Conservation (phyloP, 2,888 invertebrate genomes). For the Oeneis ivallda region DNA sequence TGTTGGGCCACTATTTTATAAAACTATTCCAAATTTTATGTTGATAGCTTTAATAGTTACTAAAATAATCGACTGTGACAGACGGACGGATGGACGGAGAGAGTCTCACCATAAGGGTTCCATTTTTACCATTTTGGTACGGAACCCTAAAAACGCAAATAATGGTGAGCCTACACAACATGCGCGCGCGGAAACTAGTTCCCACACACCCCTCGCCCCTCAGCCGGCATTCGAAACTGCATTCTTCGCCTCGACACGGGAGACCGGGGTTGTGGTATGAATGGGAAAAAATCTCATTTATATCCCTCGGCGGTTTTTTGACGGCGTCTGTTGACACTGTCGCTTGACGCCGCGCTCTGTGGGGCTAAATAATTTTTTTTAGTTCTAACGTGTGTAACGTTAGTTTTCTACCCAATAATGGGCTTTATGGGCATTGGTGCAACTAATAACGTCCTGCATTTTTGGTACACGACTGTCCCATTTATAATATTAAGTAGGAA, state of each 20-base stretch:
- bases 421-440: no score
- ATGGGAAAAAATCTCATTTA: constrained; percentile 48
- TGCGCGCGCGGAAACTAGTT: constrained; percentile 37
- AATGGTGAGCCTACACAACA: constrained; percentile 12
- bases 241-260: constrained; percentile 56
- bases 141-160: no score
- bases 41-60: no score
- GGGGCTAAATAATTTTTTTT: constrained; percentile 2
- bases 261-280: constrained; percentile 62
- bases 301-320: constrained; percentile 12
- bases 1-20: no score
- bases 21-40: no score
- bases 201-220: constrained; percentile 31
- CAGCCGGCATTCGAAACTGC: constrained; percentile 30
- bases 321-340: constrained; percentile 21
- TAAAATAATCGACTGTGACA: no score
- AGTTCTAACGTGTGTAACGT: background rate
- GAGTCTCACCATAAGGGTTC: no score
- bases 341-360: background rate
- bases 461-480: no score
- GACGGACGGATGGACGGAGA: no score
- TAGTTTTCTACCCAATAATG: constrained; percentile 1
- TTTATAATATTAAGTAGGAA: no score
- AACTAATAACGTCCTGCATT: no score
- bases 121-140: no score